Evolutionary conservation across 2,113 vertebrate species (phyloP), one percentile per base, ranked within the genome.

Genomic region (Lepisosteus osseus): DNA sequence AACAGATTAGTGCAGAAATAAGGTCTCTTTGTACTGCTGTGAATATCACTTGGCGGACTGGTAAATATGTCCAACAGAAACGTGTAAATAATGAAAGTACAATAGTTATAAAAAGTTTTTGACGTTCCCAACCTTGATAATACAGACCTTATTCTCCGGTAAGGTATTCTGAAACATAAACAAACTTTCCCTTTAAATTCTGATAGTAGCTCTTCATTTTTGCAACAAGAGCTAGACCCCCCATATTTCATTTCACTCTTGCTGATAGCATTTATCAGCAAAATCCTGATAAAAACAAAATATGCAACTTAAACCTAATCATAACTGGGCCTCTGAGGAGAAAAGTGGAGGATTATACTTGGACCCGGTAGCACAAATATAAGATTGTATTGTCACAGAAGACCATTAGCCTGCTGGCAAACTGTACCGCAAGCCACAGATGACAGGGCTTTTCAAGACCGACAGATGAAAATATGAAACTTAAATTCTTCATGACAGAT

Each of bases 181-280:
- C 68, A 75, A 75, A 61, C 56, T 44, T 57, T 43, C 57, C 29
- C 15, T 70, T 70, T 66, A 75, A 70, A 63, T 43, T 40, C 56
- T 68, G 77, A 82, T 78, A 79, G 76, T 59, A 54, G 54, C 51
- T 71, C 71, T 87, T 85, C 80, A 76, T 61, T 77, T 75, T 75
- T 81, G 93, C 91, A 93, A 94, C 84, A 88, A 84, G 93, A 95
- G 90, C 87, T 87, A 86, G 93, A 95, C 88, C 67, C 71, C 88
- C 91, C 90, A 92, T 93, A 95, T 97, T 95, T 97, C 84, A 97
- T 97, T 98, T 95, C 93, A 92, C 81, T 84, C 93, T 87, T 0
- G 96, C 95, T 98, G 97, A 99, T 96, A 97, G 96, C 92, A 97
- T 95, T 96, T 94, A 97, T 99, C 97, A 98, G 93, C 96, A 91